Conservation (phyloP, 2,888 invertebrate genomes). For the Saturnia japonica region DNA sequence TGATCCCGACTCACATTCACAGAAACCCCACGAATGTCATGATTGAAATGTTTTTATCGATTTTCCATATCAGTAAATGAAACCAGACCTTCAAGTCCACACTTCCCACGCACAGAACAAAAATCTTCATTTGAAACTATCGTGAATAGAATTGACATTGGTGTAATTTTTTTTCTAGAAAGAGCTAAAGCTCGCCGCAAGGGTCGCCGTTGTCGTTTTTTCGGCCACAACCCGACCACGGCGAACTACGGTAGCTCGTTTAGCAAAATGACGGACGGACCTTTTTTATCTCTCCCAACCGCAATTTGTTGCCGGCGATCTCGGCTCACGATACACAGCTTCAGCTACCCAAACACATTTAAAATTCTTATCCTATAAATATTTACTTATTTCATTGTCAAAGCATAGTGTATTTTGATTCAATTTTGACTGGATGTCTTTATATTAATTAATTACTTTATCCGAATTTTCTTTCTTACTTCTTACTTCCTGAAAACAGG, state of each 20-base stretch:
- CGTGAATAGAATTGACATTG: constrained; percentile 64
- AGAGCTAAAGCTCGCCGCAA: constrained; percentile 39
- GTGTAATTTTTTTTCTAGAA: constrained; percentile 62
- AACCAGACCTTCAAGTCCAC: constrained; percentile 10
- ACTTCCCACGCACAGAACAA: constrained; percentile 25
- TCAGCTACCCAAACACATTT: constrained; percentile 59
- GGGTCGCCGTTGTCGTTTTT: constrained; percentile 58
- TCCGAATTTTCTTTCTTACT: too few species aligned
- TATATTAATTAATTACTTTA: constrained; percentile 6
- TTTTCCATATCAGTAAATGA: constrained; percentile 31
- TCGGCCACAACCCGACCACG: constrained; percentile 54
- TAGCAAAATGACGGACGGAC: constrained; percentile 78
- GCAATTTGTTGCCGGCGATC: constrained; percentile 78
- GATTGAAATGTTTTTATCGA: constrained; percentile 40
- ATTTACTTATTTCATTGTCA: constrained; percentile 55
- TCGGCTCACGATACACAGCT: constrained; percentile 67
- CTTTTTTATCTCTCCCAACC: constrained; percentile 79
- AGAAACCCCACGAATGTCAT: constrained; percentile 18
- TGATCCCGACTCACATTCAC: constrained; percentile 14
- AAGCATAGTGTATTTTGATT: constrained; percentile 50
- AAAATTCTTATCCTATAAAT: constrained; percentile 67
- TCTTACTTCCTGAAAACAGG: too few species aligned
- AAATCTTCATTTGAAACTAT: constrained; percentile 43
- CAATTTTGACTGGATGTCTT: constrained; percentile 25
- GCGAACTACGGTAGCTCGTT: constrained; percentile 65